Evolutionary conservation across 1,140 invertebrate genomes (phyloP).

Genomic region (Reticulitermes speratus): DNA sequence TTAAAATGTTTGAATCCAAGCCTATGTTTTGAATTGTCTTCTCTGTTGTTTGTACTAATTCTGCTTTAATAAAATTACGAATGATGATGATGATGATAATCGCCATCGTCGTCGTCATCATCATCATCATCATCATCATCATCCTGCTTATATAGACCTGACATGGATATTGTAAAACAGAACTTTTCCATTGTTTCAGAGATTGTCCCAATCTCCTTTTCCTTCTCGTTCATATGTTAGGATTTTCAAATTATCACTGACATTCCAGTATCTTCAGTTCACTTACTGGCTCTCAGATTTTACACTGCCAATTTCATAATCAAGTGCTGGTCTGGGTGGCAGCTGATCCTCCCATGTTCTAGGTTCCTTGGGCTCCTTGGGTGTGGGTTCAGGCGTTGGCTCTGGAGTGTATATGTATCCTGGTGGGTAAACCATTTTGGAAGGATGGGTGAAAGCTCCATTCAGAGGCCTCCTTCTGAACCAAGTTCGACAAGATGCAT

Average conservation of each 20-base stretch:
- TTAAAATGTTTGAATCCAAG: too few relatives aligned
- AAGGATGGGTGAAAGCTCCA: constrained; percentile 84
- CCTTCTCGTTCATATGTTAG: too few relatives aligned
- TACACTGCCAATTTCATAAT: constrained; percentile 77
- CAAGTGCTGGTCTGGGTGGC: constrained; percentile 73
- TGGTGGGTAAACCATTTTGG: constrained; percentile 92
- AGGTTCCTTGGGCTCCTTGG: constrained; percentile 47
- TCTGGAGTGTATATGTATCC: constrained; percentile 77
- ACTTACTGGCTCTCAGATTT: constrained; percentile 87
- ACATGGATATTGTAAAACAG: too few relatives aligned
- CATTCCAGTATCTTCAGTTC: background rate
- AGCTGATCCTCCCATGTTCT: constrained; percentile 66
- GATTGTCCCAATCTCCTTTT: too few relatives aligned
- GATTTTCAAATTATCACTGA: background rate
- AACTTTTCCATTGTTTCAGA: too few relatives aligned
- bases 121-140: too few relatives aligned
- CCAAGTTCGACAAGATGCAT: constrained; percentile 83
- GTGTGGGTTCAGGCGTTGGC: constrained; percentile 59
- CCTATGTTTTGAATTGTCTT: too few relatives aligned
- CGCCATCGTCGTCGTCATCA: too few relatives aligned
- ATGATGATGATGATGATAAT: too few relatives aligned
- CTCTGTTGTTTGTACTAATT: too few relatives aligned
- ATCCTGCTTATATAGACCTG: too few relatives aligned
- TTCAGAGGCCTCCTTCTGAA: constrained; percentile 77
- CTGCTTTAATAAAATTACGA: too few relatives aligned